A percentile compares a stretch with the other conserved stretches of the same genome.
phyloP scores from a whole-genome alignment of 2,113 vertebrate genomes.

The Corythornis madagascariensis region DNA sequence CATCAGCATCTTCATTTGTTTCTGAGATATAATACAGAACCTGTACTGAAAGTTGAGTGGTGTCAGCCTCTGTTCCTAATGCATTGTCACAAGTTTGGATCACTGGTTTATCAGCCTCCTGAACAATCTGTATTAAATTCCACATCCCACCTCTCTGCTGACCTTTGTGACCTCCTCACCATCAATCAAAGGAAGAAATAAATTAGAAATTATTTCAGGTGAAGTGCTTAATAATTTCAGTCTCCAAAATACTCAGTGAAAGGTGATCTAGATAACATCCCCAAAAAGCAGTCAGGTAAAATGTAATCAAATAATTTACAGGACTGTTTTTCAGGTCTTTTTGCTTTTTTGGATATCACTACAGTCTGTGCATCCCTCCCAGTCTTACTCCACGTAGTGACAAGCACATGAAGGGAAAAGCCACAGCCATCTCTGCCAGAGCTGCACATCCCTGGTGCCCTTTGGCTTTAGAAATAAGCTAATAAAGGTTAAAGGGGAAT shows the following conservation, averaged over 20 bases:
- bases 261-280: neutral
- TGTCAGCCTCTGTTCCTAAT: neutral
- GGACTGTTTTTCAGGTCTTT: neutral
- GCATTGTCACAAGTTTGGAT: neutral
- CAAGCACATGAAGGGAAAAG: neutral
- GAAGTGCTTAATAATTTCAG: neutral
- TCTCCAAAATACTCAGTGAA: neutral
- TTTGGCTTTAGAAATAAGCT: neutral
- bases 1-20: neutral
- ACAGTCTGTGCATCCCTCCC: neutral
- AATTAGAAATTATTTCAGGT: neutral
- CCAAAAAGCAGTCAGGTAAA: fast-evolving
- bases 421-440: neutral
- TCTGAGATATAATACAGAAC: neutral
- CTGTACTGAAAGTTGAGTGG: neutral
- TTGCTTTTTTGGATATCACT: neutral
- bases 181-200: neutral
- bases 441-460: neutral
- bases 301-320: neutral
- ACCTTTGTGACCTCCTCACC: neutral
- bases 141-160: neutral
- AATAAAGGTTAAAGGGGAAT: neutral
- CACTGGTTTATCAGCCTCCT: neutral
- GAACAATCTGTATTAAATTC: neutral
- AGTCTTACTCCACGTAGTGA: neutral